Evolutionary conservation across 2,888 invertebrate species (phyloP).

Genomic region (Parascotia fuliginaria): DNA sequence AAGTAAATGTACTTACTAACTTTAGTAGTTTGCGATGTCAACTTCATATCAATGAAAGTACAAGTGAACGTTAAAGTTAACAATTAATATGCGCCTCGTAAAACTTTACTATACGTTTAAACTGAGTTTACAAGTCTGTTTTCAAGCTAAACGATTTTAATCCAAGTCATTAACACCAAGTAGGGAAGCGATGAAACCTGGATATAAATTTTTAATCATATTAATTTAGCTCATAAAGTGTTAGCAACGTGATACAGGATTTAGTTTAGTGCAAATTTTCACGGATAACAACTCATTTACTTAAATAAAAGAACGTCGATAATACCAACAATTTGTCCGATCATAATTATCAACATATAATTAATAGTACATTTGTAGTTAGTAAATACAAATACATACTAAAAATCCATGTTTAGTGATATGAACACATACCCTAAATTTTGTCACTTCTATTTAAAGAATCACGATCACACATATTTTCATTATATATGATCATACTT

Average conservation of each 20-base stretch:
- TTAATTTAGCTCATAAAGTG: too few relatives aligned
- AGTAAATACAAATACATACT: too few relatives aligned
- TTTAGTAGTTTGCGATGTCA: constrained; percentile 20
- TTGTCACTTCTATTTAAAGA: constrained; percentile 33
- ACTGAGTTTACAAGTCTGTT: constrained; percentile 14
- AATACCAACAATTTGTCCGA: too few relatives aligned
- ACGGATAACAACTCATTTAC: too few relatives aligned
- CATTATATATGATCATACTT: constrained; percentile 28
- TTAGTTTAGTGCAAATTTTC: too few relatives aligned
- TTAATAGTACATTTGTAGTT: too few relatives aligned
- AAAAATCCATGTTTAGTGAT: background rate
- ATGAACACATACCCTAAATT: constrained; percentile 22
- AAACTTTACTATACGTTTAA: constrained; percentile 25
- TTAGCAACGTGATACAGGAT: too few relatives aligned
- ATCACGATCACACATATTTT: constrained; percentile 30
- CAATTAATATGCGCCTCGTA: constrained; percentile 29
- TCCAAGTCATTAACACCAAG: constrained; percentile 14
- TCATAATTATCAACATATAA: too few relatives aligned
- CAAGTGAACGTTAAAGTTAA: constrained; percentile 29
- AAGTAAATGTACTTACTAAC: constrained; percentile 30
- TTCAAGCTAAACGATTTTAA: constrained; percentile 15
- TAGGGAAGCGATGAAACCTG: background rate
- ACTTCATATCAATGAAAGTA: constrained; percentile 30
- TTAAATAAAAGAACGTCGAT: too few relatives aligned
- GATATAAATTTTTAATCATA: constrained; percentile 9